A percentile compares a stretch with the other conserved stretches of the same genome.
phyloP scores from a whole-genome alignment of 2,888 invertebrate genomes.

The Rutpela maculata region DNA sequence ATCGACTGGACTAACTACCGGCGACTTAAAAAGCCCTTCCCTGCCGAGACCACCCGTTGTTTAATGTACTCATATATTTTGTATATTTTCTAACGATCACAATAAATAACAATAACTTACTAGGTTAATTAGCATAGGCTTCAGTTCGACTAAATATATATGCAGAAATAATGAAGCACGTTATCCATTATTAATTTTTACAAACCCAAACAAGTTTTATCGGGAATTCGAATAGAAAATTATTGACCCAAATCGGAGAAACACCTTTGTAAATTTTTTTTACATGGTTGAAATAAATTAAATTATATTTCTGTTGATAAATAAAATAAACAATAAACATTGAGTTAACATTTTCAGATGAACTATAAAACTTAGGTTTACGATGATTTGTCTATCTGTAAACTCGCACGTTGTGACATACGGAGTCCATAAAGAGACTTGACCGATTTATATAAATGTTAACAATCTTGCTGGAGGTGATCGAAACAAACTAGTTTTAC shows the following conservation, averaged over 20 bases:
- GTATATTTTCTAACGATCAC: slow-evolving; percentile 12
- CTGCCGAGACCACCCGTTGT: not conserved
- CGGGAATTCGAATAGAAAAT: slow-evolving; percentile 31
- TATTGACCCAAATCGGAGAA: slow-evolving; percentile 32
- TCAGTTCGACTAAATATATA: slow-evolving; percentile 3
- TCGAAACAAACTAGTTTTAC: too few relatives aligned
- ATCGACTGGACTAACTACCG: too few relatives aligned
- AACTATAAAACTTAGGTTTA: not conserved
- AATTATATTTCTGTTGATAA: not conserved
- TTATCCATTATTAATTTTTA: slow-evolving; percentile 35
- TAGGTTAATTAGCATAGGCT: slow-evolving; percentile 35
- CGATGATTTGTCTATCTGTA: not conserved
- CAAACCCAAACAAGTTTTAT: slow-evolving; percentile 16
- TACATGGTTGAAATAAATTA: not conserved
- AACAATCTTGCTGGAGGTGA: too few relatives aligned
- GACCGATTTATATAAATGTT: too few relatives aligned
- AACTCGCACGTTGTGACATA: not conserved
- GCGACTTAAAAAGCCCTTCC: not conserved
- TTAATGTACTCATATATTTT: not conserved
- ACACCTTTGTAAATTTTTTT: slow-evolving; percentile 8
- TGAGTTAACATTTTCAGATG: not conserved
- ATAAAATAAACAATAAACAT: not conserved
- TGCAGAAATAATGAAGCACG: slow-evolving; percentile 27
- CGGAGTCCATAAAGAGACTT: too few relatives aligned
- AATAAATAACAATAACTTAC: slow-evolving; percentile 37